A percentile compares a stretch with the other conserved stretches of the same genome.
phyloP scores from a whole-genome alignment of 1,140 invertebrate genomes.

The Apis dorsata region DNA sequence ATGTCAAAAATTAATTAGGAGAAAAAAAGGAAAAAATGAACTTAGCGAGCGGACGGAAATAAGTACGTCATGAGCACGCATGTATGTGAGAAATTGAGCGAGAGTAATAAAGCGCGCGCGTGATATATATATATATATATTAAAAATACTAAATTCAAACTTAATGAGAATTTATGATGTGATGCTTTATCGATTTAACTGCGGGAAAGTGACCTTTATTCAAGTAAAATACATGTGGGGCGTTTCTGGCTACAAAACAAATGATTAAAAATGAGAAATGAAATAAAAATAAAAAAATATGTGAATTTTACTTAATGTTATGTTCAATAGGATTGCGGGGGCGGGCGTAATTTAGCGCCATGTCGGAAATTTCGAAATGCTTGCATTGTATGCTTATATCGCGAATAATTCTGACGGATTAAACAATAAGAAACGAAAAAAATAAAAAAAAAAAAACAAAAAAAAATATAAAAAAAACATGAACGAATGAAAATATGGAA shows the following conservation, averaged over 20 bases:
- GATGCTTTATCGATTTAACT: constrained; percentile 76
- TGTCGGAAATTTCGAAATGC: constrained; percentile 67
- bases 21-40: constrained; percentile 59
- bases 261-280: constrained; percentile 15
- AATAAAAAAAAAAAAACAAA: not conserved
- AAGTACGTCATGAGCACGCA: constrained; percentile 43
- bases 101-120: constrained; percentile 54
- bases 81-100: constrained; percentile 52
- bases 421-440: constrained; percentile 1
- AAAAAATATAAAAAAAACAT: not conserved
- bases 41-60: constrained; percentile 51
- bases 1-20: constrained; percentile 72
- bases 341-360: constrained; percentile 56
- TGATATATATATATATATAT: constrained; percentile 50
- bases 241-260: constrained; percentile 65
- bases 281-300: constrained; percentile 34
- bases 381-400: constrained; percentile 54
- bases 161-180: constrained; percentile 71
- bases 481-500: constrained; percentile 3
- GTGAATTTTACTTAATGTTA: constrained; percentile 63
- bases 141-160: constrained; percentile 67
- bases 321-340: constrained; percentile 63
- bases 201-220: constrained; percentile 78
- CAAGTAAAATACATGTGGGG: constrained; percentile 70
- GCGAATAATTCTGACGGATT: constrained; percentile 33